Evolutionary conservation across 2,113 vertebrate species (phyloP).

Genomic region (Condylura cristata): DNA sequence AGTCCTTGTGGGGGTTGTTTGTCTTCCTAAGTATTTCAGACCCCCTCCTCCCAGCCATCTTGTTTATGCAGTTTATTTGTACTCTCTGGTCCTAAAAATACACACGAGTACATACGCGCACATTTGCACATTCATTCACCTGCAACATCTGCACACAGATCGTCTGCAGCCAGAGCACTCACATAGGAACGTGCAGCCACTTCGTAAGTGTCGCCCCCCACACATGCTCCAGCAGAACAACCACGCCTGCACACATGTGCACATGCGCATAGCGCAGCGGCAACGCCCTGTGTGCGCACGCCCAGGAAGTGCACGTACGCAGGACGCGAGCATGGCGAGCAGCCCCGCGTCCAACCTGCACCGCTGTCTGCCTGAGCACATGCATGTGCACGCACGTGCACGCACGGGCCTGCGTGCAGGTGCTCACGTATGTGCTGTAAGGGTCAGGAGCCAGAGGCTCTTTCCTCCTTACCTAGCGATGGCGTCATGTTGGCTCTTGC

Average conservation of each 20-base stretch:
- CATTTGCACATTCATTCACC: neutral
- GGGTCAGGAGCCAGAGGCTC: neutral
- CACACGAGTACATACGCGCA: neutral
- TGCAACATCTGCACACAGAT: neutral
- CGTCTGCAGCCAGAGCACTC: neutral
- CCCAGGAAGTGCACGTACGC: neutral
- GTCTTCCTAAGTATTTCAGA: conserved; percentile 70
- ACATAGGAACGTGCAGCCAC: neutral
- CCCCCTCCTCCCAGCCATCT: conserved; percentile 11
- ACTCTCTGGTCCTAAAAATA: conserved; percentile 38
- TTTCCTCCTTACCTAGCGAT: neutral
- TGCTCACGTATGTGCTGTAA: neutral
- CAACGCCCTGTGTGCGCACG: neutral
- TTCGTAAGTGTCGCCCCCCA: neutral
- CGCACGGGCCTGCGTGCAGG: no score
- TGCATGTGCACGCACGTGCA: accelerated
- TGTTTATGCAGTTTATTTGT: conserved; percentile 65
- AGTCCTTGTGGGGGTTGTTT: conserved; percentile 70
- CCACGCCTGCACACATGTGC: neutral
- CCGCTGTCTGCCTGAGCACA: neutral
- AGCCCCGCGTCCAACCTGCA: no score
- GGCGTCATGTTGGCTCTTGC: neutral
- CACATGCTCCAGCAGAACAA: neutral
- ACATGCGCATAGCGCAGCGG: accelerated
- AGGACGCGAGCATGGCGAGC: neutral